Percentiles rank a stretch among this genome's conserved stretches.
Conservation (phyloP, 2,888 invertebrate genomes). For the Piscicola geometra region DNA sequence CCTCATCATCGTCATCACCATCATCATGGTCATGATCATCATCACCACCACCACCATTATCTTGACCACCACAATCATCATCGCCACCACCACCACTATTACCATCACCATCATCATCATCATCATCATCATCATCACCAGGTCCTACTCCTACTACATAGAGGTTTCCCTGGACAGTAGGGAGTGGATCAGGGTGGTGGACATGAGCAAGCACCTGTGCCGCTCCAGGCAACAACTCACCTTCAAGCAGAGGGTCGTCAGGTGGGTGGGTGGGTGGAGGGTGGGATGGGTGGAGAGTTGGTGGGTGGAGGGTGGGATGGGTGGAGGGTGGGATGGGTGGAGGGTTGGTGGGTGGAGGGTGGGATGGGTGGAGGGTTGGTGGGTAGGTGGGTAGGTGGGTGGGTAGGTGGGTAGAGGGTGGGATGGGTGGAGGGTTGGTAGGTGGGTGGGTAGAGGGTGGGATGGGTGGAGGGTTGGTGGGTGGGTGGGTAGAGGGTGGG, state of each 20-base stretch:
- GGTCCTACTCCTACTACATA: conserved; percentile 85
- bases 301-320: background rate
- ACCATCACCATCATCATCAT: conserved; percentile 6
- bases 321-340: background rate
- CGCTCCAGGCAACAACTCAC: conserved; percentile 93
- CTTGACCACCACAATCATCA: too few relatives aligned
- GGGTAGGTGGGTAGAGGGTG: background rate
- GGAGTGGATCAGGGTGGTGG: conserved; percentile 88
- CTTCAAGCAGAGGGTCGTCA: conserved; percentile 82
- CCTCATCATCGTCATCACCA: too few relatives aligned
- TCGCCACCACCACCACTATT: too few relatives aligned
- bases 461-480: background rate
- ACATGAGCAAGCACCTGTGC: conserved; percentile 85
- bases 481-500: too few relatives aligned
- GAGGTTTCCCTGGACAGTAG: conserved; percentile 92
- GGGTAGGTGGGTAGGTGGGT: background rate
- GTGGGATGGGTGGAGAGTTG: background rate
- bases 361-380: background rate
- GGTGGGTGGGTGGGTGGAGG: conserved; percentile 52
- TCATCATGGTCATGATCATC: too few relatives aligned
- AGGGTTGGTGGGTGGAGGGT: too few relatives aligned
- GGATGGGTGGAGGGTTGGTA: background rate
- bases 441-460: background rate
- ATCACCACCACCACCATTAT: too few relatives aligned
- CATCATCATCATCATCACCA: conserved; percentile 56